Conservation (phyloP, 2,888 invertebrate genomes). For the Eupithecia insigniata region DNA sequence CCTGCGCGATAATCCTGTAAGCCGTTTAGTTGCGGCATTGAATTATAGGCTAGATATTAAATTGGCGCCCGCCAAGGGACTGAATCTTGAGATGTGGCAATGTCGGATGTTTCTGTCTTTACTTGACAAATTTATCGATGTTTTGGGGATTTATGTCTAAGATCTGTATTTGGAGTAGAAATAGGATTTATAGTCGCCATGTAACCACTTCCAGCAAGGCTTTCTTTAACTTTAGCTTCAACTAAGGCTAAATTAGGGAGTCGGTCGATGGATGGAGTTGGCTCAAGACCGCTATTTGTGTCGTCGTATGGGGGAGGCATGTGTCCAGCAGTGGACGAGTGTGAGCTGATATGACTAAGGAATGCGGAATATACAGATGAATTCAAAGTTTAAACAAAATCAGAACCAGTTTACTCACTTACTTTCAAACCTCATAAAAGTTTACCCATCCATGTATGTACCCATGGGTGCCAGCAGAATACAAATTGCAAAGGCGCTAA, state of each 20-base stretch:
- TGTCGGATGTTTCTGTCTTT: not conserved
- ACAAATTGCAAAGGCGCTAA: not conserved
- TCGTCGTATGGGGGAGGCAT: not conserved
- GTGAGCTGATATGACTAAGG: not conserved
- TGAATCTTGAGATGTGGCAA: not conserved
- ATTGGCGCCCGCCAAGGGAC: constrained; percentile 28
- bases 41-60: constrained; percentile 27
- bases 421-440: not conserved
- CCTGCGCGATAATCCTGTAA: constrained; percentile 27
- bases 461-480: not conserved
- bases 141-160: not conserved
- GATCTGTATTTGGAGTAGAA: not conserved
- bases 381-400: not conserved
- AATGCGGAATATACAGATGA: not conserved
- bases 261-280: no score
- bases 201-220: not conserved
- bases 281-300: no score
- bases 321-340: not conserved
- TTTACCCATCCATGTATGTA: not conserved
- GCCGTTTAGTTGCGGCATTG: constrained; percentile 29
- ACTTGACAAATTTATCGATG: not conserved
- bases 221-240: not conserved
- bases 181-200: not conserved
- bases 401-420: not conserved
- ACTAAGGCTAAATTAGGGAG: no score